Conservation (phyloP, 2,888 invertebrate species). For the Argyresthia albistria region DNA sequence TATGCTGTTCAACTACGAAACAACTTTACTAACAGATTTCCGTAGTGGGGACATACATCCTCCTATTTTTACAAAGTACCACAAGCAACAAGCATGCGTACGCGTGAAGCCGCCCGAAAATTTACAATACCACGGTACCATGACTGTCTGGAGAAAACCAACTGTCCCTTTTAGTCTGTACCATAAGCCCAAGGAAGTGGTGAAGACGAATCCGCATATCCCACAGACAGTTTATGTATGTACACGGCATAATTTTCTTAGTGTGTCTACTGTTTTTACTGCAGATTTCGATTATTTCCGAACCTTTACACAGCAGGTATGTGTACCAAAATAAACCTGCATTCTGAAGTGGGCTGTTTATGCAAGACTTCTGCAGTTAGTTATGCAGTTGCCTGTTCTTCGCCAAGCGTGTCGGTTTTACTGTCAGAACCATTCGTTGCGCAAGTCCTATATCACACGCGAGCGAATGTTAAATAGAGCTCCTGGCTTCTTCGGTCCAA, state of each 20-base stretch:
- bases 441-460: no score
- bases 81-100: slow-evolving; percentile 16
- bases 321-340: neutral
- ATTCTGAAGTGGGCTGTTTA: no score
- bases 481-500: no score
- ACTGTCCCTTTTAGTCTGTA: slow-evolving; percentile 28
- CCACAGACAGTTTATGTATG: slow-evolving; percentile 30
- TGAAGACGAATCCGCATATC: slow-evolving; percentile 24
- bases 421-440: no score
- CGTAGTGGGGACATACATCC: slow-evolving; percentile 17
- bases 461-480: no score
- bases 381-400: no score
- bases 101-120: slow-evolving; percentile 13
- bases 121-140: slow-evolving; percentile 21
- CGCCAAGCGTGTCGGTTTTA: no score
- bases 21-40: slow-evolving; percentile 26
- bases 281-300: no score
- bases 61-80: slow-evolving; percentile 16
- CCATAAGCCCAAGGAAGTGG: slow-evolving; percentile 23
- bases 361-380: no score
- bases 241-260: slow-evolving; percentile 4
- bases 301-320: no score
- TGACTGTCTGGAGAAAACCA: neutral
- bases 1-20: slow-evolving; percentile 28
- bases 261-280: no score